Base-by-base conservation (phyloP, 2,888 invertebrate species). In the Stomorhina lunata region DNA sequence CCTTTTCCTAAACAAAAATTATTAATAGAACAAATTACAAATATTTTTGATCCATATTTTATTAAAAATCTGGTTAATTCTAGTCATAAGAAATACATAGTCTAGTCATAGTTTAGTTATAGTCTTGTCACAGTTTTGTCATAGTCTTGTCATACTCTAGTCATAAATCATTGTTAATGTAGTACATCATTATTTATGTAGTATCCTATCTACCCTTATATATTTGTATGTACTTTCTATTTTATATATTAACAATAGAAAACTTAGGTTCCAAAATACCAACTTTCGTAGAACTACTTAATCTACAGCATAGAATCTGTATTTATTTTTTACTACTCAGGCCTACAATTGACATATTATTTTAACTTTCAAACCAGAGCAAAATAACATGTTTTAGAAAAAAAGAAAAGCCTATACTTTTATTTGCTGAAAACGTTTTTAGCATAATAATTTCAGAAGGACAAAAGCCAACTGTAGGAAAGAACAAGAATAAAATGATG, bases 281-380 rank as follows among this genome's bases (percentile, higher is more conserved):
- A 69, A 50, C 32, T 5, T 12, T 25, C n/a, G 2, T 10, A 45
- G 4, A 29, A 43, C 32, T 29, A 61, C 66, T 61, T 72, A 61
- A 57, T 63, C 53, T 73, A n/a, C 27, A 43, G 9, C 34, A 59
- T 32, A 57, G 55, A 66, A 66, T 55, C 34, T 75, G 15, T 29
- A 27, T 20, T 53, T 25, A 37, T 17, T 61, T 50, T 53, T 43
- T 15, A 34, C 29, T 9, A 29, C 32, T 20, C 25, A 27, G 12
- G 29, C 34, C 59, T 43, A 53, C 40, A 71, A 76, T 77, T 71
- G 72, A 61, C 68, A 81, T 34, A 66, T 37, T 55, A 61, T 77
- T 50, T 45, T 7, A 66, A 72, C 66, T 71, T 10, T 40, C 12
- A 48, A 71, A 34, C n/a, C n/a, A 25, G 57, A 65, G 29, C 15